Conservation (phyloP, 1,140 invertebrate species). For the Anthonomus grandis region DNA sequence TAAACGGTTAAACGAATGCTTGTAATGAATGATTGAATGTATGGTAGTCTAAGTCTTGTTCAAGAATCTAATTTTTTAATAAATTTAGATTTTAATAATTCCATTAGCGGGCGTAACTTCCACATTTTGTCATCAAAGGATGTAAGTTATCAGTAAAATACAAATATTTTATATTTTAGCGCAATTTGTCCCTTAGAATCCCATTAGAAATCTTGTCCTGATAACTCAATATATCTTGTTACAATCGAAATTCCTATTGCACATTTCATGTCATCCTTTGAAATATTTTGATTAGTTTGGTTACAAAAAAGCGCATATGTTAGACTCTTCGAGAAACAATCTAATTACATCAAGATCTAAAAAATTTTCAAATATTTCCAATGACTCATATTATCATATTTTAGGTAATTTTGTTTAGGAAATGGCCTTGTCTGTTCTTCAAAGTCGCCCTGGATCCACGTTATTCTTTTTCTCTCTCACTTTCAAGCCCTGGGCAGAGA, state of each 20-base stretch:
- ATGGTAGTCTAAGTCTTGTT: conserved; percentile 25
- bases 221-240: not conserved
- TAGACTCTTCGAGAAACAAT: too few relatives aligned
- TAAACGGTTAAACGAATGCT: conserved; percentile 36
- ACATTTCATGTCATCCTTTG: not conserved
- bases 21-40: conserved; percentile 39
- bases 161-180: conserved; percentile 18
- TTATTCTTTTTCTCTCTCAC: too few relatives aligned
- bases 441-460: not conserved
- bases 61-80: conserved; percentile 11
- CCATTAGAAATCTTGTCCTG: too few relatives aligned
- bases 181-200: not conserved
- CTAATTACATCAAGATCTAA: too few relatives aligned
- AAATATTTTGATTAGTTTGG: not conserved
- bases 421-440: not conserved
- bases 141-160: conserved; percentile 35
- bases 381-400: too few relatives aligned
- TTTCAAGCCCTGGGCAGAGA: conserved; percentile 4
- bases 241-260: not conserved
- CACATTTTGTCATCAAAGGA: conserved; percentile 17
- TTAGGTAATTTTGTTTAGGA: too few relatives aligned
- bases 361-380: too few relatives aligned
- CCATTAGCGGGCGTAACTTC: conserved; percentile 22
- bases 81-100: conserved; percentile 23
- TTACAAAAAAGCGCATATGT: not conserved